Evolutionary conservation across 2,888 invertebrate genomes (phyloP).

Genomic region (Pseudococcus viburni): DNA sequence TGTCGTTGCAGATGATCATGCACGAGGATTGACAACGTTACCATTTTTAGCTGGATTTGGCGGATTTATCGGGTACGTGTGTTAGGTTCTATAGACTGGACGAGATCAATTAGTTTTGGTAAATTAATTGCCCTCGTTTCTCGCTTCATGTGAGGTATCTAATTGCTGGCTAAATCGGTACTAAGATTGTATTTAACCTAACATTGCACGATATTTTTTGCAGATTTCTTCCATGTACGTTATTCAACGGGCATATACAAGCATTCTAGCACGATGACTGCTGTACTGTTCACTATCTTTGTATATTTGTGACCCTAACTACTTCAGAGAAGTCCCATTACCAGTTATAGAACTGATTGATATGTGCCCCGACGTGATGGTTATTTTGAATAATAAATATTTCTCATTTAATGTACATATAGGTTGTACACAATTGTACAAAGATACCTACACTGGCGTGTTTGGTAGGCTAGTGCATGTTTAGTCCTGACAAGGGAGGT

Average conservation of each 20-base stretch:
- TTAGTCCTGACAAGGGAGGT: too few relatives aligned
- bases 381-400: background rate
- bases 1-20: constrained; percentile 85
- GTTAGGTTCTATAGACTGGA: constrained; percentile 94
- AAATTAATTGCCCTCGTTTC: background rate
- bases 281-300: constrained; percentile 88
- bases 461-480: too few relatives aligned
- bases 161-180: background rate
- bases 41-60: constrained; percentile 97
- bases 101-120: constrained; percentile 72
- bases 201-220: background rate
- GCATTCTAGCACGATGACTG: constrained; percentile 93
- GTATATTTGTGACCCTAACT: constrained; percentile 86
- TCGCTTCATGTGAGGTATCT: background rate
- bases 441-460: too few relatives aligned
- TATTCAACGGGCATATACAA: constrained; percentile 90
- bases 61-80: constrained; percentile 94
- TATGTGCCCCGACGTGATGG: constrained; percentile 21
- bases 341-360: constrained; percentile 70
- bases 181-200: background rate
- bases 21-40: constrained; percentile 92
- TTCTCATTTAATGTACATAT: too few relatives aligned
- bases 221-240: constrained; percentile 73
- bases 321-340: constrained; percentile 93
- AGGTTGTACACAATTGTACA: too few relatives aligned